A percentile compares a stretch with the other conserved stretches of the same genome.
phyloP scores from a whole-genome alignment of 2,113 vertebrate genomes.

The Cyanoramphus novaezelandiae region DNA sequence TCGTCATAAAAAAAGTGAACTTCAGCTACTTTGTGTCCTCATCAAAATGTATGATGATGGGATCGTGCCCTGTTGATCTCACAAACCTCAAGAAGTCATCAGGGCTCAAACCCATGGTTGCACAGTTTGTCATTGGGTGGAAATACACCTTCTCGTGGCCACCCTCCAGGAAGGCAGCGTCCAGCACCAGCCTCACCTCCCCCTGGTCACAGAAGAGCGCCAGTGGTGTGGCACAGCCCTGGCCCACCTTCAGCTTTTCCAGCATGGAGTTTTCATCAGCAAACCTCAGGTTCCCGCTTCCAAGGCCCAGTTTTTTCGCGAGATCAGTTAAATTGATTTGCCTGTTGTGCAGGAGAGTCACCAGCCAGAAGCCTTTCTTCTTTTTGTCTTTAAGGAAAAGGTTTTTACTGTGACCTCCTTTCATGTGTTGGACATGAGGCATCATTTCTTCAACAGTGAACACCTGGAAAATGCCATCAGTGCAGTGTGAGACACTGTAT shows the following conservation, averaged over 20 bases:
- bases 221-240: constrained; percentile 87
- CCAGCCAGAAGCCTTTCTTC: constrained; percentile 90
- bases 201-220: constrained; percentile 86
- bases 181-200: constrained; percentile 85
- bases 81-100: constrained; percentile 87
- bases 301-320: constrained; percentile 87
- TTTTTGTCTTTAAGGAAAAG: constrained; percentile 96
- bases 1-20: not conserved
- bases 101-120: constrained; percentile 86
- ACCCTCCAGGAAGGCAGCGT: constrained; percentile 82
- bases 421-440: constrained; percentile 86
- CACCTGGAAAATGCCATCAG: constrained; percentile 76
- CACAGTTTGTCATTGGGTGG: constrained; percentile 92
- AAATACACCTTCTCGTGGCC: constrained; percentile 85
- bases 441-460: constrained; percentile 97
- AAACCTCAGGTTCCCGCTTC: constrained; percentile 89
- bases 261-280: constrained; percentile 88
- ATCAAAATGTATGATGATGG: constrained; percentile 74
- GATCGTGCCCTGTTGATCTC: constrained; percentile 87
- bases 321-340: constrained; percentile 88
- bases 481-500: not conserved
- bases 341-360: constrained; percentile 84
- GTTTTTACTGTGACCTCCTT: constrained; percentile 89
- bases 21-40: constrained; percentile 3
- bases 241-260: constrained; percentile 88